Percentiles rank a stretch among this genome's conserved stretches.
Conservation (phyloP, 2,797 vertebrate species). For the Ara ararauna region DNA sequence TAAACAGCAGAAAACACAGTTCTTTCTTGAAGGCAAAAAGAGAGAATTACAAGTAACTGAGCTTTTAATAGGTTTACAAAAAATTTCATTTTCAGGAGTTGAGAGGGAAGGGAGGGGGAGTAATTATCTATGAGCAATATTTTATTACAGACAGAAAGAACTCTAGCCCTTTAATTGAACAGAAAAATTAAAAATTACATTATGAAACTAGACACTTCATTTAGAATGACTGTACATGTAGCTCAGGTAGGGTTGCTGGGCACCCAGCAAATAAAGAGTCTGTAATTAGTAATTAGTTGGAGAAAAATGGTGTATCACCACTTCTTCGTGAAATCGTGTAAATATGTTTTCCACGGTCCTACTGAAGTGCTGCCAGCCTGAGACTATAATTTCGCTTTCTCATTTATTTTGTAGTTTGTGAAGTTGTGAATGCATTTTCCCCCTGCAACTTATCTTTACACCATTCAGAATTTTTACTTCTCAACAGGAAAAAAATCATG, state of each 20-base stretch:
- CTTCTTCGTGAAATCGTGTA: neutral
- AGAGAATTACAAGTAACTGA: conserved; percentile 18
- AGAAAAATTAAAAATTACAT: neutral
- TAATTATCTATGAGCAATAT: neutral
- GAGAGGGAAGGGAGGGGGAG: neutral
- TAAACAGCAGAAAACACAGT: conserved; percentile 30
- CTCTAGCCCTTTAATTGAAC: neutral
- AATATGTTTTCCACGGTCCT: neutral
- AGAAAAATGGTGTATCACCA: neutral
- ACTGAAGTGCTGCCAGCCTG: neutral
- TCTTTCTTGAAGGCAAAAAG: conserved; percentile 34
- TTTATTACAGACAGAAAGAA: neutral
- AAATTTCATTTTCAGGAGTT: neutral
- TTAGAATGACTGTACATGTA: neutral
- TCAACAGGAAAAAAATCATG: neutral
- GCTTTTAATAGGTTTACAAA: conserved; percentile 2
- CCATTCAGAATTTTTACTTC: neutral
- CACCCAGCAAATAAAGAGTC: neutral
- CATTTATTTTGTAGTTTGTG: neutral
- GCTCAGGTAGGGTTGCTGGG: neutral
- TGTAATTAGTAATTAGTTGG: neutral
- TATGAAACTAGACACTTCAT: neutral
- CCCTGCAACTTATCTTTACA: neutral
- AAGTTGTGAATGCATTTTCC: neutral
- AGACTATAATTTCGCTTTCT: neutral